Percentiles rank a stretch among this genome's conserved stretches.
phyloP scores from a whole-genome alignment of 2,113 vertebrate species.

The Conger conger region DNA sequence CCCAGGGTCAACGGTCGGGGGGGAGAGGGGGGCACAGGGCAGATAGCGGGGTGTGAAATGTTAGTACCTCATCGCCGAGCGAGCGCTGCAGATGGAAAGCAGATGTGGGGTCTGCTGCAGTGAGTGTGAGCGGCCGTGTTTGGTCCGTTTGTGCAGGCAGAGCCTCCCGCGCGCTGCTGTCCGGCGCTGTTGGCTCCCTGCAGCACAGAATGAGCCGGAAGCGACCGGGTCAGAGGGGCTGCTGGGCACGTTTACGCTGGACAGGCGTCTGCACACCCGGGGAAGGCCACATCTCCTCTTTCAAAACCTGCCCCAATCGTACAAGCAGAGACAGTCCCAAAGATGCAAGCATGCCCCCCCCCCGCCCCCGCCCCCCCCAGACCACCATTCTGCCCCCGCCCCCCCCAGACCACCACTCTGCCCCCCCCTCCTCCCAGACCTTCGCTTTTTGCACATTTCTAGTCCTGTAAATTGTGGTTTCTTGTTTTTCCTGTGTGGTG shows the following conservation, averaged over 20 bases:
- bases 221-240: not conserved
- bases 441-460: constrained; percentile 25
- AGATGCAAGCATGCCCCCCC: not conserved
- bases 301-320: not conserved
- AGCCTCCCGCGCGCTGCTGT: too few species aligned
- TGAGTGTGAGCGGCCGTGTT: too few species aligned
- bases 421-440: not conserved
- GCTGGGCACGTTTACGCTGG: not conserved
- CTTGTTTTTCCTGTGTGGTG: constrained; percentile 47
- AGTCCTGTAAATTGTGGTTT: constrained; percentile 35
- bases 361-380: not conserved
- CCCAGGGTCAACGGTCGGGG: too few species aligned
- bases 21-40: constrained; percentile 7
- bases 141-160: too few species aligned
- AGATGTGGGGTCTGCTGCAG: constrained; percentile 42
- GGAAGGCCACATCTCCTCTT: not conserved
- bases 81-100: constrained; percentile 36
- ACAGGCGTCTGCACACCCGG: not conserved
- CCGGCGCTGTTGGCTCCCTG: too few species aligned
- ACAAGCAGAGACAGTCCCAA: not conserved
- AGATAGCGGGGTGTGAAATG: constrained; percentile 20
- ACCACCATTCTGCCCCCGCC: constrained; percentile 5
- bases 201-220: not conserved
- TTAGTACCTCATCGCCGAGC: constrained; percentile 19
- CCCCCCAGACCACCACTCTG: constrained; percentile 9